These are phyloP conservation scores for Ciona savignyi DNA, from an alignment of 23 tunicate genomes.

Conservation along the genomic window DNA sequence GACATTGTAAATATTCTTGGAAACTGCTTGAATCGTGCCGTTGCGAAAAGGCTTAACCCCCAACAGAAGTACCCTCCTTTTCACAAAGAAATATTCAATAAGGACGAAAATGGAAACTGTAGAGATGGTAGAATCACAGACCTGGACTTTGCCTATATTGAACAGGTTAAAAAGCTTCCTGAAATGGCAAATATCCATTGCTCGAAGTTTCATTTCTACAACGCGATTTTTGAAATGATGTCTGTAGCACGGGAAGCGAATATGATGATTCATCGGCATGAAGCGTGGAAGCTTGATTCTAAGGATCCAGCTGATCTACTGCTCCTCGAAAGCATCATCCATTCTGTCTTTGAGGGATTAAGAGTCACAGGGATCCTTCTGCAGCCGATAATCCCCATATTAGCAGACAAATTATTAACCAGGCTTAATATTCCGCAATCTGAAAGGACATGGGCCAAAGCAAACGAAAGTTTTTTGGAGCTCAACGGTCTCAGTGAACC, in stretches of 20 bases:
- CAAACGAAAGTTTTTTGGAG: slow-evolving; percentile 25
- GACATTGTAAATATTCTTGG: slow-evolving; percentile 77
- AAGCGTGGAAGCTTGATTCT: slow-evolving; percentile 37
- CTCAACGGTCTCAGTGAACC: too few relatives aligned
- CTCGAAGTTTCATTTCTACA: slow-evolving; percentile 32
- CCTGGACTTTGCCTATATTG: too few relatives aligned
- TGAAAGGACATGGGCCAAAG: slow-evolving; percentile 28
- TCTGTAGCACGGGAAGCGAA: slow-evolving; percentile 46
- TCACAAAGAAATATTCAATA: too few relatives aligned
- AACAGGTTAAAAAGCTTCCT: slow-evolving; percentile 42
- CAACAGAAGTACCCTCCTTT: slow-evolving; percentile 50
- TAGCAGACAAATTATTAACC: slow-evolving; percentile 26
- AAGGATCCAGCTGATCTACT: slow-evolving; percentile 7
- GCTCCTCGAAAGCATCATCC: slow-evolving; percentile 26
- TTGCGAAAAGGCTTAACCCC: slow-evolving; percentile 60
- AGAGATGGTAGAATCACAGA: too few relatives aligned
- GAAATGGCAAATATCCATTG: slow-evolving; percentile 20
- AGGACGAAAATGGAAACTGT: too few relatives aligned
- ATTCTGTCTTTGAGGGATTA: slow-evolving; percentile 69
- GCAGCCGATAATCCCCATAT: slow-evolving; percentile 50
- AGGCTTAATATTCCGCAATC: slow-evolving; percentile 20
- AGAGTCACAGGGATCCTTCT: slow-evolving; percentile 71
- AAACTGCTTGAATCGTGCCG: slow-evolving; percentile 62
- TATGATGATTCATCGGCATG: slow-evolving; percentile 34
- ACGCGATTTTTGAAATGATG: slow-evolving; percentile 30